Conservation (phyloP, 2,113 vertebrate genomes). For the Prunella himalayana region DNA sequence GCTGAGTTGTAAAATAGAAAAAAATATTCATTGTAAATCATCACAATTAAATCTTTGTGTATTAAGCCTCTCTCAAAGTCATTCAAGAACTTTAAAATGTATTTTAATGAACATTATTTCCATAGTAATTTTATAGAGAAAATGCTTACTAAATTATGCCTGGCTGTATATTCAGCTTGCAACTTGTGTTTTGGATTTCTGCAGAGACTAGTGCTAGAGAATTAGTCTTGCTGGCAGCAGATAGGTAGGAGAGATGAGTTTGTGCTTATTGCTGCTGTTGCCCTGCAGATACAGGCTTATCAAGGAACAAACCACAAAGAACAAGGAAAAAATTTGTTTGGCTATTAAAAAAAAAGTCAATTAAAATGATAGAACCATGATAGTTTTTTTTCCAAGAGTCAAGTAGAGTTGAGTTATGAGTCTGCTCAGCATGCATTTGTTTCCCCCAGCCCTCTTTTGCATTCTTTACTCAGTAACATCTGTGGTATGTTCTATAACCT, state of each 20-base stretch:
- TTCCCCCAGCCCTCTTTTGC: background rate
- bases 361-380: background rate
- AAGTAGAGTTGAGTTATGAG: background rate
- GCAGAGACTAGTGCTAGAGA: background rate
- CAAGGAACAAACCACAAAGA: background rate
- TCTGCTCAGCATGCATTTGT: background rate
- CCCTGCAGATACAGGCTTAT: background rate
- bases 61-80: background rate
- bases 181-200: background rate
- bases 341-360: background rate
- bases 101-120: background rate
- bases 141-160: background rate
- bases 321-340: background rate
- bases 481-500: background rate
- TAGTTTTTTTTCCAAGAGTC: background rate
- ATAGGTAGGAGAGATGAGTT: background rate
- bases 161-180: background rate
- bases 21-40: background rate
- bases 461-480: background rate
- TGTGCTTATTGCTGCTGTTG: background rate
- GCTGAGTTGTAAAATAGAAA: background rate
- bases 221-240: background rate
- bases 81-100: background rate
- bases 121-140: background rate
- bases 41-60: background rate